These are phyloP conservation scores for Centropyge bicolor DNA, from an alignment of 2,797 vertebrate genomes.

Conservation along the genomic window DNA sequence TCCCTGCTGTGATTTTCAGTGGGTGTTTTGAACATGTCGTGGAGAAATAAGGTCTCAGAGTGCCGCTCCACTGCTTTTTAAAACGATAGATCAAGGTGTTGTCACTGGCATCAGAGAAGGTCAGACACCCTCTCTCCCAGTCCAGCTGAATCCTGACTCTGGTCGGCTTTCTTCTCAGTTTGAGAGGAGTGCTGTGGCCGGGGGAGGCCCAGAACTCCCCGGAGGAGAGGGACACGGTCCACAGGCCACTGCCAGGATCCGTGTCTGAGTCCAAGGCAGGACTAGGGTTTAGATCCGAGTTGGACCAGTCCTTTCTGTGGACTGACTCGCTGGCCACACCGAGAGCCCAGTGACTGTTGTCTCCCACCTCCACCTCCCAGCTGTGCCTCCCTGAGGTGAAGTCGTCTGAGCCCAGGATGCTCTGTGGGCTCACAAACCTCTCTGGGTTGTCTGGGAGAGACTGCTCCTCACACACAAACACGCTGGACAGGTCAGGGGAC, in stretches of 20 bases:
- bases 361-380: conserved; percentile 80
- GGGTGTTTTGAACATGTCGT: conserved; percentile 48
- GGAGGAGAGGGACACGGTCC: conserved; percentile 66
- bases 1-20: conserved; percentile 39
- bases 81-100: conserved; percentile 54
- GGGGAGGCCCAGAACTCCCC: conserved; percentile 67
- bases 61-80: conserved; percentile 54
- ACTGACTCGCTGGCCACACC: conserved; percentile 70
- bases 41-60: conserved; percentile 46
- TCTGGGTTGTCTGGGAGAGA: conserved; percentile 74
- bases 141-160: conserved; percentile 59
- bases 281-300: neutral
- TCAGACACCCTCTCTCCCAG: conserved; percentile 61
- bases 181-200: conserved; percentile 43
- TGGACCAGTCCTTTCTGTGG: conserved; percentile 66
- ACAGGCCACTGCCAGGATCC: conserved; percentile 56
- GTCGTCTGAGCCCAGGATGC: conserved; percentile 68
- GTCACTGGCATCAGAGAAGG: conserved; percentile 57
- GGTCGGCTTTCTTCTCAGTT: conserved; percentile 49
- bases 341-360: conserved; percentile 72
- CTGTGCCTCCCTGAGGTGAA: conserved; percentile 69
- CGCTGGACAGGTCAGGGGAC: conserved; percentile 72
- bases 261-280: neutral
- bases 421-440: conserved; percentile 63
- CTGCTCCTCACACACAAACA: conserved; percentile 68